Percentiles rank a stretch among this genome's conserved stretches.
These are phyloP conservation scores for Ctenopoma kingsleyae DNA, from an alignment of 2,797 vertebrate genomes.

Conservation along the genomic window DNA sequence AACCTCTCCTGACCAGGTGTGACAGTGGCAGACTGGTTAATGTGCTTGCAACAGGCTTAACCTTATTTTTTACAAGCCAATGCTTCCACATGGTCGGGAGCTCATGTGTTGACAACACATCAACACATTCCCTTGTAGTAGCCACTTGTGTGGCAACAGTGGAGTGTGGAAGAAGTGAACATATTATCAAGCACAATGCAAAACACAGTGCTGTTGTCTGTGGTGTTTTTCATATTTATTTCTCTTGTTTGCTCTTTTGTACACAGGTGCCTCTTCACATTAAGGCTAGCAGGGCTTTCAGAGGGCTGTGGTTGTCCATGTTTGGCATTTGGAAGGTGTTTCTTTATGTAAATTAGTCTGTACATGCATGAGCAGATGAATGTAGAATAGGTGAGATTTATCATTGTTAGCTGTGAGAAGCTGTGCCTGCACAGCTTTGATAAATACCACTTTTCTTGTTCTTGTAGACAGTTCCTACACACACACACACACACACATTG, in stretches of 20 bases:
- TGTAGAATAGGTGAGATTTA: not conserved
- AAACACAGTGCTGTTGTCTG: not conserved
- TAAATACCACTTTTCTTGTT: not conserved
- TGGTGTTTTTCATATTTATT: too few relatives aligned
- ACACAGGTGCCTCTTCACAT: not conserved
- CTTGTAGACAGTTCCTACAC: not conserved
- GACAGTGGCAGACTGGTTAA: too few relatives aligned
- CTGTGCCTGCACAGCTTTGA: not conserved
- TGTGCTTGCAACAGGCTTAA: too few relatives aligned
- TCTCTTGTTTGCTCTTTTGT: too few relatives aligned
- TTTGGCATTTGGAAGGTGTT: not conserved
- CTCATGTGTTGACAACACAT: too few relatives aligned
- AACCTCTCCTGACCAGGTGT: too few relatives aligned
- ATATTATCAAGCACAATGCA: too few relatives aligned
- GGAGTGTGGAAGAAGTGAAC: too few relatives aligned
- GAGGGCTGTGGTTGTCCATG: not conserved
- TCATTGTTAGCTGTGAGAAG: not conserved
- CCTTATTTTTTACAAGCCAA: too few relatives aligned
- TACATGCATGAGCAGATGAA: not conserved
- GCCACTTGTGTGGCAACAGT: too few relatives aligned
- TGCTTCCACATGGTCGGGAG: too few relatives aligned
- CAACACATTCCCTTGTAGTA: too few relatives aligned
- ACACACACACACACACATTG: not conserved
- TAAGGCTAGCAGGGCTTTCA: not conserved
- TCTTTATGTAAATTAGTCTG: not conserved